Evolutionary conservation across 30 jellyfish, hydroid and myxozoan species (phyloP).

Genomic region (Aurelia aurita): DNA sequence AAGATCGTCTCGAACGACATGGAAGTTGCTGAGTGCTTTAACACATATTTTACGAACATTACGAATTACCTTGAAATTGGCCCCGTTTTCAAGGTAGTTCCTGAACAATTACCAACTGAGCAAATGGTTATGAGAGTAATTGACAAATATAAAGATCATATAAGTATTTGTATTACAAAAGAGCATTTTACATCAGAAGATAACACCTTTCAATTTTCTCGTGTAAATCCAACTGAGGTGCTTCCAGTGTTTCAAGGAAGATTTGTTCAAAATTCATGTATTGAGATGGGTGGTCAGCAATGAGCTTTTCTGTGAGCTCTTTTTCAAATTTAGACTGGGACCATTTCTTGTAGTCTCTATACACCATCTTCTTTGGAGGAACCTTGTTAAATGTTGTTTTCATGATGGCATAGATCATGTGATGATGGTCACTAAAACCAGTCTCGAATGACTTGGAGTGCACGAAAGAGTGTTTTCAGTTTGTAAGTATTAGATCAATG

Average conservation of each 20-base stretch:
- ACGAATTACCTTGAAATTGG: no score
- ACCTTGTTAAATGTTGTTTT: slow-evolving; percentile 28
- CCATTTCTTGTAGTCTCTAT: background rate
- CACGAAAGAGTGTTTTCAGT: slow-evolving; percentile 2
- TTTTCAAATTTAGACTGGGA: background rate
- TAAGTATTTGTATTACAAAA: no score
- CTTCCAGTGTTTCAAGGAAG: slow-evolving; percentile 12
- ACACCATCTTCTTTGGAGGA: background rate
- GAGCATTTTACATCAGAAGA: no score
- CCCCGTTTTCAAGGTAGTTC: no score
- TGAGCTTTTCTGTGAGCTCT: background rate
- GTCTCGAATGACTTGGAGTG: slow-evolving; percentile 49
- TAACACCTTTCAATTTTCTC: no score
- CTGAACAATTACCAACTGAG: no score
- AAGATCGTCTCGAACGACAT: no score
- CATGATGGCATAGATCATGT: slow-evolving; percentile 37
- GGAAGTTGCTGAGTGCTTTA: slow-evolving; percentile 18
- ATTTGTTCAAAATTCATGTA: background rate
- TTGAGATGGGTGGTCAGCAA: background rate
- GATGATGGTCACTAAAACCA: slow-evolving; percentile 54
- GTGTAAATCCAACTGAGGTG: no score
- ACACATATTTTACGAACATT: no score
- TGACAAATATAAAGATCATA: no score
- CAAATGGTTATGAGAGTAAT: no score
- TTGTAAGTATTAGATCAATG: slow-evolving; percentile 27